phyloP scores from a whole-genome alignment of 1,140 invertebrate species.

The Melitaea cinxia region DNA sequence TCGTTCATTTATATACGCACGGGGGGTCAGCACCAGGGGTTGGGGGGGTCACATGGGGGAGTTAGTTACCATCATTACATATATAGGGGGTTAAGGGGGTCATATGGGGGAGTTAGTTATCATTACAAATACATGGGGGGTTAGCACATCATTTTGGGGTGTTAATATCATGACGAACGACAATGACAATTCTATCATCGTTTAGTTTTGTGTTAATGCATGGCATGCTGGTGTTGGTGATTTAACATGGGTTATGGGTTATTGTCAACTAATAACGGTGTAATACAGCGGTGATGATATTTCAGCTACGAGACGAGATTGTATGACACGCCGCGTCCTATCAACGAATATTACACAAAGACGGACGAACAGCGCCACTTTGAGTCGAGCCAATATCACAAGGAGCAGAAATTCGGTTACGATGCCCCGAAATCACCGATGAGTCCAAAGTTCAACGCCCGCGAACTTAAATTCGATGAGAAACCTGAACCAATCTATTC shows the following conservation, averaged over 20 bases:
- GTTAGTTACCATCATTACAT: no score
- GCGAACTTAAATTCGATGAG: slow-evolving; percentile 76
- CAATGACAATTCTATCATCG: slow-evolving; percentile 27
- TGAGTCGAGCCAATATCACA: slow-evolving; percentile 49
- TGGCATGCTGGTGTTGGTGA: slow-evolving; percentile 54
- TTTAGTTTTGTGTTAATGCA: slow-evolving; percentile 42
- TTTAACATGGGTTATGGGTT: slow-evolving; percentile 34
- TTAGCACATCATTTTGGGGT: not conserved
- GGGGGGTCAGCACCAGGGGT: slow-evolving; percentile 39
- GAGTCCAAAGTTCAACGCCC: slow-evolving; percentile 79
- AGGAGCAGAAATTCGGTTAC: slow-evolving; percentile 65
- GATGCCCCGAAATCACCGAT: slow-evolving; percentile 66
- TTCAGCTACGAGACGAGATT: slow-evolving; percentile 80
- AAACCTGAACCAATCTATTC: slow-evolving; percentile 70
- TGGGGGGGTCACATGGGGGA: not conserved
- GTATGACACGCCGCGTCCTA: slow-evolving; percentile 76
- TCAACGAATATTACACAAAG: slow-evolving; percentile 57
- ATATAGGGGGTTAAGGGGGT: no score
- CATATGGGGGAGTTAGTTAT: no score
- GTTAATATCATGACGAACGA: slow-evolving; percentile 21
- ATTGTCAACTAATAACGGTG: slow-evolving; percentile 37
- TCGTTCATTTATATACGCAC: slow-evolving; percentile 45
- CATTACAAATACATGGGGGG: not conserved
- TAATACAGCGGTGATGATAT: slow-evolving; percentile 48
- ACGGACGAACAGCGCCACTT: slow-evolving; percentile 57